These are phyloP conservation scores for Pseudomyrmex gracilis DNA, from an alignment of 1,140 invertebrate genomes.

Conservation along the genomic window DNA sequence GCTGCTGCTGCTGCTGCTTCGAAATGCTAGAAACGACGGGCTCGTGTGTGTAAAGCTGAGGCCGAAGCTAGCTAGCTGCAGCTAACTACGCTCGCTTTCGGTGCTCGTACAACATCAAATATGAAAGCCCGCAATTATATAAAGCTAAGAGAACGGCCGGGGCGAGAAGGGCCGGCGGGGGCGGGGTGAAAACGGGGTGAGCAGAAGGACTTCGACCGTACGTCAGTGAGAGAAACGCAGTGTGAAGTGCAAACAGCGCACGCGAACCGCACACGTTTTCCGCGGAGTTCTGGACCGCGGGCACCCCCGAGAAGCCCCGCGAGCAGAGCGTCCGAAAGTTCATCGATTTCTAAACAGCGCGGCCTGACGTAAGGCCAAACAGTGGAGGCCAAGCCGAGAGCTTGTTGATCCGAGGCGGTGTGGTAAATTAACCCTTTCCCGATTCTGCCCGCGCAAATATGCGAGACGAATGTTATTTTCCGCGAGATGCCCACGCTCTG, in stretches of 20 bases:
- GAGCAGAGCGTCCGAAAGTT: constrained; percentile 19
- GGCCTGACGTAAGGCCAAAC: constrained; percentile 14
- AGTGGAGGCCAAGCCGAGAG: neutral
- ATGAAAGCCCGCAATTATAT: constrained; percentile 76
- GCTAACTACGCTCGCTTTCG: constrained; percentile 50
- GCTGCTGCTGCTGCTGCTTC: constrained; percentile 33
- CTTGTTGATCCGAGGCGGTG: neutral
- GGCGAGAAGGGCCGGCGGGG: constrained; percentile 5
- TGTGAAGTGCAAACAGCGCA: constrained; percentile 63
- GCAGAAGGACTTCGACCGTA: constrained; percentile 17
- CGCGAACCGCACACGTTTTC: constrained; percentile 56
- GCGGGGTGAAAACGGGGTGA: neutral
- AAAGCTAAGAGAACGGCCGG: constrained; percentile 66
- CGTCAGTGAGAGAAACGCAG: constrained; percentile 45
- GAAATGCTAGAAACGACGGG: constrained; percentile 71
- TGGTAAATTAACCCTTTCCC: constrained; percentile 36
- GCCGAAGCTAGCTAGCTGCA: constrained; percentile 63
- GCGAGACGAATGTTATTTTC: constrained; percentile 12
- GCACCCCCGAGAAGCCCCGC: too few species aligned
- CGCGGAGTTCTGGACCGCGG: constrained; percentile 18
- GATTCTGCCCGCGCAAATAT: constrained; percentile 14
- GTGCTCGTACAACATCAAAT: constrained; percentile 72
- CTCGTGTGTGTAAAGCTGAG: constrained; percentile 59
- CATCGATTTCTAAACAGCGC: constrained; percentile 55
- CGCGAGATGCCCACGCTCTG: neutral